Conservation (phyloP, 2,888 invertebrate species). For the Drosophila testacea region DNA sequence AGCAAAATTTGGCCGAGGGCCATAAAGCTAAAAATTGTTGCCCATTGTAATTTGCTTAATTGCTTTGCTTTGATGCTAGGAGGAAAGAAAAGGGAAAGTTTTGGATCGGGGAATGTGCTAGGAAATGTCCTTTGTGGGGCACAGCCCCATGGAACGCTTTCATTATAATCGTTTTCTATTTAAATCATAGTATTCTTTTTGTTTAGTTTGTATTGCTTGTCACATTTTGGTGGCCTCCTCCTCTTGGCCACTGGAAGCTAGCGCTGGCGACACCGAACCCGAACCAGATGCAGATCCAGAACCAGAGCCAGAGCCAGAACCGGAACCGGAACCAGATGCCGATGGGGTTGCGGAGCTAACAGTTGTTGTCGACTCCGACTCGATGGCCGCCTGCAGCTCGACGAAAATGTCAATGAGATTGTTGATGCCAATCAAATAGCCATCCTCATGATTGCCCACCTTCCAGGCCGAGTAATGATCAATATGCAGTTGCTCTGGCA, state of each 20-base stretch:
- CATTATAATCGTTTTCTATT: slow-evolving; percentile 46
- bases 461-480: slow-evolving; percentile 94
- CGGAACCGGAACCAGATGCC: slow-evolving; percentile 12
- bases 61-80: slow-evolving; percentile 15
- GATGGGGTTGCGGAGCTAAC: slow-evolving; percentile 5
- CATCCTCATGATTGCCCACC: slow-evolving; percentile 98
- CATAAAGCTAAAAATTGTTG: too few relatives aligned
- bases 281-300: slow-evolving; percentile 39
- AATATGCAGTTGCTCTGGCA: slow-evolving; percentile 91
- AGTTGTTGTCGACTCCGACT: slow-evolving; percentile 32
- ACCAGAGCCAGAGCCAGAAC: slow-evolving; percentile 36
- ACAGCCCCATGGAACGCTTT: slow-evolving; percentile 60
- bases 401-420: slow-evolving; percentile 94
- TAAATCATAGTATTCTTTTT: slow-evolving; percentile 15
- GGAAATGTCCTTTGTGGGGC: slow-evolving; percentile 54
- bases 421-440: slow-evolving; percentile 96
- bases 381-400: slow-evolving; percentile 76
- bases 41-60: too few relatives aligned
- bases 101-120: slow-evolving; percentile 49
- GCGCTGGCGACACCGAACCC: slow-evolving; percentile 52
- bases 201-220: slow-evolving; percentile 12
- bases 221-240: slow-evolving; percentile 45
- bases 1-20: too few relatives aligned
- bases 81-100: slow-evolving; percentile 6
- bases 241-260: slow-evolving; percentile 43